Percentiles rank a stretch among this genome's conserved stretches.
phyloP scores from a whole-genome alignment of 2,113 vertebrate species.

The Oceanodroma tethys region DNA sequence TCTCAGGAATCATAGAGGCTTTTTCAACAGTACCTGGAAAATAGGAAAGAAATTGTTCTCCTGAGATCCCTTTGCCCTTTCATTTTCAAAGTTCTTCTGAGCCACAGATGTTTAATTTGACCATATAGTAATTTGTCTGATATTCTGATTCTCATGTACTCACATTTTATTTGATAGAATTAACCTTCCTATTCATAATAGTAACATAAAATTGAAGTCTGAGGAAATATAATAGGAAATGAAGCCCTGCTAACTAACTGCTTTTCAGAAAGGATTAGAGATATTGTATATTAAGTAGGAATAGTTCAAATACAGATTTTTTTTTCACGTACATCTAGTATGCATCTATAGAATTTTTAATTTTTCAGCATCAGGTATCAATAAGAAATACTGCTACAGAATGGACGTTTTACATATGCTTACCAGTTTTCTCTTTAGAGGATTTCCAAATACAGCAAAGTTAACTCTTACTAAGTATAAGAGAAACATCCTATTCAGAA shows the following conservation, averaged over 20 bases:
- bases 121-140: background rate
- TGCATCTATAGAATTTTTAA: background rate
- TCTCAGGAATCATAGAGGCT: background rate
- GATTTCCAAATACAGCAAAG: background rate
- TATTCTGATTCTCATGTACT: background rate
- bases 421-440: background rate
- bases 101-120: background rate
- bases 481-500: background rate
- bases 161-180: background rate
- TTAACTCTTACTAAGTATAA: background rate
- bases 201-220: background rate
- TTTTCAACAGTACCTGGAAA: background rate
- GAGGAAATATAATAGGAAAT: background rate
- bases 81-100: background rate
- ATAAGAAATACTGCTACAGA: background rate
- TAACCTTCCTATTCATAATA: background rate
- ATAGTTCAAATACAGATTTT: background rate
- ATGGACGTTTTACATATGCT: background rate
- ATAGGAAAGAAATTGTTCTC: background rate
- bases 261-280: background rate
- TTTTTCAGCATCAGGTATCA: background rate
- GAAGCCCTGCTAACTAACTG: background rate
- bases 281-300: background rate
- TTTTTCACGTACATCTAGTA: accelerated
- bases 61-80: background rate